Percentiles rank a stretch among this genome's conserved stretches.
phyloP scores from a whole-genome alignment of 2,797 vertebrate species.

The Onychomys leucogaster region DNA sequence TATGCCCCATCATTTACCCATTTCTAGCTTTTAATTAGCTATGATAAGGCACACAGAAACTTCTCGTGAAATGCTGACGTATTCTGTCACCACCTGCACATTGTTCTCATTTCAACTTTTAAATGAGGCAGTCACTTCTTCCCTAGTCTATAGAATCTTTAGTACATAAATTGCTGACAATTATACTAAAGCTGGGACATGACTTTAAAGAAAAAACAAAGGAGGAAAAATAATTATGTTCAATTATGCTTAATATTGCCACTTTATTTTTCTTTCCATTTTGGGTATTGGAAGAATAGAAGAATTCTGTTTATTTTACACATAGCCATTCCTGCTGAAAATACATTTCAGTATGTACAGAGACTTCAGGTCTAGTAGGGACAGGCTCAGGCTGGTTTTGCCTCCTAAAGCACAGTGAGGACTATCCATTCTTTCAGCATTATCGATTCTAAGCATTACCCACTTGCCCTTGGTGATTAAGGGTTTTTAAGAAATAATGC shows the following conservation, averaged over 20 bases:
- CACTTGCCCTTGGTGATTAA: conserved; percentile 13
- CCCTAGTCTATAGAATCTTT: background rate
- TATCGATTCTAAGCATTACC: background rate
- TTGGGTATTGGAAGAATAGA: background rate
- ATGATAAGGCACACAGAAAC: conserved; percentile 37
- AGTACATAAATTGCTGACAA: conserved; percentile 36
- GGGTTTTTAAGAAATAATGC: conserved; percentile 49
- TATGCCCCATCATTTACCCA: conserved; percentile 65
- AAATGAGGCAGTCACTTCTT: background rate
- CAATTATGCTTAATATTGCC: background rate
- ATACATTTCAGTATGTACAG: background rate
- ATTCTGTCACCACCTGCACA: background rate
- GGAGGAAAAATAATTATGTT: conserved; percentile 43
- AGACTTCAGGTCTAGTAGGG: background rate
- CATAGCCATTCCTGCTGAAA: background rate
- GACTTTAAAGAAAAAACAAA: background rate
- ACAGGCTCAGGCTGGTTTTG: background rate
- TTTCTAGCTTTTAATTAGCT: conserved; percentile 64
- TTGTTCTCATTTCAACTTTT: conserved; percentile 24
- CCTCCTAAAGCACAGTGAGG: background rate
- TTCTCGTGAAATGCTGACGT: conserved; percentile 36
- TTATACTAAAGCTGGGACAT: conserved; percentile 1
- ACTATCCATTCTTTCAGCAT: background rate
- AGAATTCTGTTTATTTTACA: conserved; percentile 37
- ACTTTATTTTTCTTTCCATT: conserved; percentile 20